phyloP scores from a whole-genome alignment of 2,888 invertebrate species.

The Tanypteryx hageni region DNA sequence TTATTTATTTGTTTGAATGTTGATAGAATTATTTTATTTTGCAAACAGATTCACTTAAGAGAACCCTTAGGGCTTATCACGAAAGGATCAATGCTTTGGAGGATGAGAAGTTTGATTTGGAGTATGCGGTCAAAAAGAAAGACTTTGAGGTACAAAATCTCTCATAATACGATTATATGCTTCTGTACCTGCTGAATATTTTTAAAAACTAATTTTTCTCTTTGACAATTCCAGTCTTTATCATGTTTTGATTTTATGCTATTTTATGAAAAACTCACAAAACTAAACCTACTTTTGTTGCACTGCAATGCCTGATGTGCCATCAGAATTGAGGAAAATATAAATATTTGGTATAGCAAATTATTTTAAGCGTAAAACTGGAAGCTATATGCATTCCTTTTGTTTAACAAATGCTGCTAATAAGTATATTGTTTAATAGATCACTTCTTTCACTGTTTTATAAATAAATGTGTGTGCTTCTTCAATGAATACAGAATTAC shows the following conservation, averaged over 20 bases:
- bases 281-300: slow-evolving; percentile 62
- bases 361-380: slow-evolving; percentile 41
- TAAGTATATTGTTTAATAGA: slow-evolving; percentile 44
- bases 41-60: slow-evolving; percentile 84
- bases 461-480: slow-evolving; percentile 48
- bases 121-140: slow-evolving; percentile 98
- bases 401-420: slow-evolving; percentile 60
- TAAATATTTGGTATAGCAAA: slow-evolving; percentile 57
- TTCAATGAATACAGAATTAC: background rate
- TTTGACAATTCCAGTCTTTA: slow-evolving; percentile 62
- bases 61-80: slow-evolving; percentile 90
- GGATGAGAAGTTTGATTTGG: slow-evolving; percentile 98
- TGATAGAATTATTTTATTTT: slow-evolving; percentile 65
- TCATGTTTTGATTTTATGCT: slow-evolving; percentile 62
- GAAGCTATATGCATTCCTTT: slow-evolving; percentile 51
- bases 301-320: slow-evolving; percentile 62
- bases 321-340: slow-evolving; percentile 45
- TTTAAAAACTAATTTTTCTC: slow-evolving; percentile 61
- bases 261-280: slow-evolving; percentile 61
- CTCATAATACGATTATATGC: slow-evolving; percentile 73
- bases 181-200: slow-evolving; percentile 68
- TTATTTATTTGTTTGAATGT: slow-evolving; percentile 16
- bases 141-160: slow-evolving; percentile 91
- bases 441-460: slow-evolving; percentile 50
- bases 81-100: slow-evolving; percentile 92